phyloP scores from a whole-genome alignment of 2,888 invertebrate genomes.

The Euzophera pinguis region DNA sequence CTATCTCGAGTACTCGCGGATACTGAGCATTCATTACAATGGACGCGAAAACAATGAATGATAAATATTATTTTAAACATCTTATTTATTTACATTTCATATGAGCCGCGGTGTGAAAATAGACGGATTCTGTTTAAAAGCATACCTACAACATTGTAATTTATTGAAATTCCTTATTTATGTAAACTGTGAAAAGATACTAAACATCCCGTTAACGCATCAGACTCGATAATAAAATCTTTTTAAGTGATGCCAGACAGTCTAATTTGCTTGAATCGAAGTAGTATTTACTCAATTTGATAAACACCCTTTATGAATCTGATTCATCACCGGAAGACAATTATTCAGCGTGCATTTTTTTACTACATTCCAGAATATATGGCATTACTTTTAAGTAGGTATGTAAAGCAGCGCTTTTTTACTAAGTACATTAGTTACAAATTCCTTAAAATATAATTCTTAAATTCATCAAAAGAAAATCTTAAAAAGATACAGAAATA shows the following conservation, averaged over 20 bases:
- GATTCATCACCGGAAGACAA: conserved; percentile 5
- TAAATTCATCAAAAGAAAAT: too few species aligned
- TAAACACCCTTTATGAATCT: neutral
- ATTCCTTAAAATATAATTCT: too few species aligned
- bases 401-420: too few species aligned
- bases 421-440: too few species aligned
- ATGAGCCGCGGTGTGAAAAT: neutral
- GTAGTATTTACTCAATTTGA: neutral
- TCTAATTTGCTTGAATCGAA: neutral
- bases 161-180: neutral
- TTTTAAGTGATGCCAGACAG: neutral
- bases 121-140: neutral
- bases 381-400: too few species aligned
- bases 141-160: neutral
- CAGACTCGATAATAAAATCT: neutral
- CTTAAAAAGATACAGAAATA: neutral
- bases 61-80: neutral
- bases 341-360: neutral
- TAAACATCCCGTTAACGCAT: neutral
- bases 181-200: neutral
- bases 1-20: neutral
- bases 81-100: neutral
- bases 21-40: neutral
- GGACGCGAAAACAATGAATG: neutral
- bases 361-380: too few species aligned